A percentile compares a stretch with the other conserved stretches of the same genome.
phyloP scores from a whole-genome alignment of 2,797 vertebrate species.

The Dendrocincla tyrannina region DNA sequence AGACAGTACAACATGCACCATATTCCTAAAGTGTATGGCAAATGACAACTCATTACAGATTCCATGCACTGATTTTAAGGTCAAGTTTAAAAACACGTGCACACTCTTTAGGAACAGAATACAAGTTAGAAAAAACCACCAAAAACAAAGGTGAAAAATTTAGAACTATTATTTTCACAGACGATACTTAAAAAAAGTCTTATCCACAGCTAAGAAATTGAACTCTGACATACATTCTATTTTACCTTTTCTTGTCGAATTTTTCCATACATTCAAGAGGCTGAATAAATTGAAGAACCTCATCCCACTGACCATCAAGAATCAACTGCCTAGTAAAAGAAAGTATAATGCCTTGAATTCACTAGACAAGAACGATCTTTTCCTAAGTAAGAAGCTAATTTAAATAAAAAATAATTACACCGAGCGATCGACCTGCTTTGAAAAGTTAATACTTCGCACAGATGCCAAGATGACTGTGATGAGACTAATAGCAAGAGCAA shows the following conservation, averaged over 20 bases:
- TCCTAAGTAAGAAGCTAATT: not conserved
- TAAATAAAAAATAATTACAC: not conserved
- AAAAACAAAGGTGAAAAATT: not conserved
- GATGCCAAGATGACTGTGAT: not conserved
- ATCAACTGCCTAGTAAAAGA: conserved; percentile 86
- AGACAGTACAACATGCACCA: not conserved
- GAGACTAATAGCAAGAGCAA: not conserved
- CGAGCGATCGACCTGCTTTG: not conserved
- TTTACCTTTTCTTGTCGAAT: conserved; percentile 95
- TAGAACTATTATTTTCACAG: not conserved
- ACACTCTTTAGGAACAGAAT: not conserved
- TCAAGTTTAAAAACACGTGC: not conserved
- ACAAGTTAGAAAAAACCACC: not conserved
- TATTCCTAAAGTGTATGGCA: not conserved
- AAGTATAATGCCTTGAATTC: not conserved
- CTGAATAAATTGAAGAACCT: conserved; percentile 97
- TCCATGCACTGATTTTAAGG: not conserved
- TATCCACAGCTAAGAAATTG: not conserved
- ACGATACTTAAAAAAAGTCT: not conserved
- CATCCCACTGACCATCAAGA: conserved; percentile 97
- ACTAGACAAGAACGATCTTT: not conserved
- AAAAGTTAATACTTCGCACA: not conserved
- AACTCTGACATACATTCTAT: not conserved
- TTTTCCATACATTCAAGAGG: conserved; percentile 96
- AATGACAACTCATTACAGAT: not conserved